Evolutionary conservation across 1,140 invertebrate genomes (phyloP).

Genomic region (Trissolcus basalis): DNA sequence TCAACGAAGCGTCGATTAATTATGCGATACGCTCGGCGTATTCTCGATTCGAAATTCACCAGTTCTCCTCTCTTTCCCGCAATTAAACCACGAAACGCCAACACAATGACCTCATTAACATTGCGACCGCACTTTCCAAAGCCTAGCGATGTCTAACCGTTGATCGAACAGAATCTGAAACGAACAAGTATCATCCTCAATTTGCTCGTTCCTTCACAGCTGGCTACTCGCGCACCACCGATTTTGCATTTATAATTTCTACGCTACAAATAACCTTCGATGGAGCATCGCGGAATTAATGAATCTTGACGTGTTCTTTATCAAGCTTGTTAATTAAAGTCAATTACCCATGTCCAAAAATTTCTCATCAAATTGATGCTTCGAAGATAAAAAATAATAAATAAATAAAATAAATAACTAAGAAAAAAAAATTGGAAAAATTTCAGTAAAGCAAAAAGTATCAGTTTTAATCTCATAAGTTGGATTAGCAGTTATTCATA

Average conservation of each 20-base stretch:
- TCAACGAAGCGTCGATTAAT: constrained; percentile 57
- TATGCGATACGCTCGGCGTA: constrained; percentile 48
- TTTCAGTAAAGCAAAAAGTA: no score
- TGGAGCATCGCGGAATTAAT: constrained; percentile 33
- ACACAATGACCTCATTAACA: constrained; percentile 56
- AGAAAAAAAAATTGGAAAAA: no score
- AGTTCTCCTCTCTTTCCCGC: constrained; percentile 44
- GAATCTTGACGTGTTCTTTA: constrained; percentile 17
- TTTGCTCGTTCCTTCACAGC: background rate
- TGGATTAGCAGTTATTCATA: no score
- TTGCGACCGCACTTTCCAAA: constrained; percentile 63
- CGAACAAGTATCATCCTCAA: constrained; percentile 30
- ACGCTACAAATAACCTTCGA: constrained; percentile 13
- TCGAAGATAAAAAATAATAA: background rate
- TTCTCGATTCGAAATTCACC: constrained; percentile 48
- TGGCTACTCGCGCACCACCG: constrained; percentile 8
- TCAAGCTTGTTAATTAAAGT: constrained; percentile 19
- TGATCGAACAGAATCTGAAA: constrained; percentile 35
- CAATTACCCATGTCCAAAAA: constrained; percentile 20
- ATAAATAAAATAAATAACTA: no score
- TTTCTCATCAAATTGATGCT: background rate
- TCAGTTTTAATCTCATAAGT: no score
- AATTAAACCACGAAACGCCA: constrained; percentile 55
- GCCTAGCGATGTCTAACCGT: constrained; percentile 28
- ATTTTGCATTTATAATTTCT: background rate